Evolutionary conservation across 2,113 vertebrate species (phyloP).

Genomic region (Paralichthys olivaceus): DNA sequence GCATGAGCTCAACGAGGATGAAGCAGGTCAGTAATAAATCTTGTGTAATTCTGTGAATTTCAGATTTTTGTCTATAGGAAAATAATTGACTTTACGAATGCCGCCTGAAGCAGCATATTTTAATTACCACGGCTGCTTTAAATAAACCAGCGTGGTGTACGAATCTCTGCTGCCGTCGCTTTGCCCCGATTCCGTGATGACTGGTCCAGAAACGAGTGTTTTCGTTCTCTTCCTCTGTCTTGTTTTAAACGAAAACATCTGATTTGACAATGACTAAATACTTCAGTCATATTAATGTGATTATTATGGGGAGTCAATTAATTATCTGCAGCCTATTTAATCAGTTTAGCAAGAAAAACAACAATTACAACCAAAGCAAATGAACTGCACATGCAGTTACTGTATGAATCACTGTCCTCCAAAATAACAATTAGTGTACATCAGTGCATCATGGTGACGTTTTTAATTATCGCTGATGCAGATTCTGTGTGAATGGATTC

Average conservation of each 20-base stretch:
- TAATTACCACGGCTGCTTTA: too few relatives aligned
- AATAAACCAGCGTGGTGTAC: too few relatives aligned
- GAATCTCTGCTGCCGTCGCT: too few relatives aligned
- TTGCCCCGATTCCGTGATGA: too few relatives aligned
- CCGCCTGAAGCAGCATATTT: too few relatives aligned
- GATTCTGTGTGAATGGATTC: background rate
- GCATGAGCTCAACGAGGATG: background rate
- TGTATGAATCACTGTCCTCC: constrained; percentile 21
- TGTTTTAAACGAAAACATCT: constrained; percentile 16
- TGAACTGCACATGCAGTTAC: background rate
- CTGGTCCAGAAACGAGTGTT: too few relatives aligned
- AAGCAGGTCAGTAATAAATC: background rate
- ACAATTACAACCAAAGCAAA: constrained; percentile 15
- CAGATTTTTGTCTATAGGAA: too few relatives aligned
- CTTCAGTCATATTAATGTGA: constrained; percentile 22
- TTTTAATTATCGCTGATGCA: constrained; percentile 6
- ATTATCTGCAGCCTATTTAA: constrained; percentile 23
- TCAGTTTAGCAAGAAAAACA: constrained; percentile 12
- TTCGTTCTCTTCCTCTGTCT: too few relatives aligned
- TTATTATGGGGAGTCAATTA: constrained; percentile 22
- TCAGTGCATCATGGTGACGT: background rate
- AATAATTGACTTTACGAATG: too few relatives aligned
- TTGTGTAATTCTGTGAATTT: too few relatives aligned
- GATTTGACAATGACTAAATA: constrained; percentile 33
- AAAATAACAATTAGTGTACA: background rate